phyloP scores from a whole-genome alignment of 2,888 invertebrate genomes.

The Parnassius mnemosyne region DNA sequence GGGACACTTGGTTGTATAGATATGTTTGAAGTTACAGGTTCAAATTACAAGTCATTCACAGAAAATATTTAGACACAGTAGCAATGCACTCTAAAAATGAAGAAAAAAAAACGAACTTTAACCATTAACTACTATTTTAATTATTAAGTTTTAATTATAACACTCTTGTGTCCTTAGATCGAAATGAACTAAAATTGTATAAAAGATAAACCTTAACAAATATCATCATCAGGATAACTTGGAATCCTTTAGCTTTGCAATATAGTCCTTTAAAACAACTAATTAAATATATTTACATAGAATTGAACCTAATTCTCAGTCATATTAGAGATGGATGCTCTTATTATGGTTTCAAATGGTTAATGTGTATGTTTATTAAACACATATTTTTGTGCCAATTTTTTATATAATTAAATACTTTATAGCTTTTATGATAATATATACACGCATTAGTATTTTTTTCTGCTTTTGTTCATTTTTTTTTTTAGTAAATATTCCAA shows the following conservation, averaged over 20 bases:
- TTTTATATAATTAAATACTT: conserved; percentile 27
- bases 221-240: background rate
- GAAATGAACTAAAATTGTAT: too few relatives aligned
- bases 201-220: too few relatives aligned
- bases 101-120: too few relatives aligned
- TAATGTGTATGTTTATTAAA: background rate
- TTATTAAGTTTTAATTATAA: too few relatives aligned
- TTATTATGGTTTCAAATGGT: conserved; percentile 2
- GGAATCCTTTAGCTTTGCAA: conserved; percentile 20
- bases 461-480: background rate
- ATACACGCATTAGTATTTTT: conserved; percentile 13
- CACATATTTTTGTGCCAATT: background rate
- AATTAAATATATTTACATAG: conserved; percentile 66
- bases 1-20: background rate
- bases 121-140: too few relatives aligned
- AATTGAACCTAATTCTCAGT: conserved; percentile 77
- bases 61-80: too few relatives aligned
- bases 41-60: too few relatives aligned
- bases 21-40: too few relatives aligned
- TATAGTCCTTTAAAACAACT: conserved; percentile 45
- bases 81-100: too few relatives aligned
- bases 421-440: conserved; percentile 26
- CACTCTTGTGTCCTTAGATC: too few relatives aligned
- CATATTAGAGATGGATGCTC: conserved; percentile 61
- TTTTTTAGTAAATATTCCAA: conserved; percentile 2